These are phyloP conservation scores for Dioctria linearis DNA, from an alignment of 2,888 invertebrate species.

Conservation along the genomic window DNA sequence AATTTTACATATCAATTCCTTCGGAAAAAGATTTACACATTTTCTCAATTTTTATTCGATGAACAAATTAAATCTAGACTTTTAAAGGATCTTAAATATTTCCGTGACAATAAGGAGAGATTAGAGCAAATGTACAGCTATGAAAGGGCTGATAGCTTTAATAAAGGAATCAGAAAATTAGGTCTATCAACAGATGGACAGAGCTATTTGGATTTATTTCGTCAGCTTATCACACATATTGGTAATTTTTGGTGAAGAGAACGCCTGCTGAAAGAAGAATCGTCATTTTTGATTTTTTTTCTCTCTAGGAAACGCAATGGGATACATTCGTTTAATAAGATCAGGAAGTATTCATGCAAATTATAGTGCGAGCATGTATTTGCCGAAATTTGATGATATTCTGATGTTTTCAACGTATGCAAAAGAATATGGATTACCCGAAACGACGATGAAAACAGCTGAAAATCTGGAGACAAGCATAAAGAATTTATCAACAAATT, in stretches of 20 bases:
- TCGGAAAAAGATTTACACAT: conserved; percentile 91
- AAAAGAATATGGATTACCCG: conserved; percentile 75
- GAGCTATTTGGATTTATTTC: conserved; percentile 93
- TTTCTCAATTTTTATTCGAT: conserved; percentile 97
- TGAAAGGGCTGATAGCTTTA: conserved; percentile 94
- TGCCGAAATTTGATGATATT: conserved; percentile 82
- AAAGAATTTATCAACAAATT: conserved; percentile 84
- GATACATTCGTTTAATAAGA: conserved; percentile 93
- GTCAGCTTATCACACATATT: conserved; percentile 93
- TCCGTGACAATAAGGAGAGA: conserved; percentile 81
- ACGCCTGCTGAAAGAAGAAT: neutral
- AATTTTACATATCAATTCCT: conserved; percentile 96
- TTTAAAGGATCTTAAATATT: conserved; percentile 88
- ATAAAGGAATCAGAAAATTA: conserved; percentile 89
- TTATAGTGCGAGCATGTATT: conserved; percentile 90
- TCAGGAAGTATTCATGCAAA: conserved; percentile 95
- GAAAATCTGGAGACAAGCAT: conserved; percentile 85
- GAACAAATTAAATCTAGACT: conserved; percentile 97
- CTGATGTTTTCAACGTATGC: conserved; percentile 78
- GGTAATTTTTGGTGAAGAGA: conserved; percentile 72
- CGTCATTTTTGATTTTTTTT: neutral
- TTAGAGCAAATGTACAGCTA: conserved; percentile 83
- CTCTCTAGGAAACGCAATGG: conserved; percentile 85
- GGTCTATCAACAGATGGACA: conserved; percentile 86
- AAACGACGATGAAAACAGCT: conserved; percentile 77